These are phyloP conservation scores for Xerus rutilus DNA, from an alignment of 2,797 vertebrate species.

Conservation along the genomic window DNA sequence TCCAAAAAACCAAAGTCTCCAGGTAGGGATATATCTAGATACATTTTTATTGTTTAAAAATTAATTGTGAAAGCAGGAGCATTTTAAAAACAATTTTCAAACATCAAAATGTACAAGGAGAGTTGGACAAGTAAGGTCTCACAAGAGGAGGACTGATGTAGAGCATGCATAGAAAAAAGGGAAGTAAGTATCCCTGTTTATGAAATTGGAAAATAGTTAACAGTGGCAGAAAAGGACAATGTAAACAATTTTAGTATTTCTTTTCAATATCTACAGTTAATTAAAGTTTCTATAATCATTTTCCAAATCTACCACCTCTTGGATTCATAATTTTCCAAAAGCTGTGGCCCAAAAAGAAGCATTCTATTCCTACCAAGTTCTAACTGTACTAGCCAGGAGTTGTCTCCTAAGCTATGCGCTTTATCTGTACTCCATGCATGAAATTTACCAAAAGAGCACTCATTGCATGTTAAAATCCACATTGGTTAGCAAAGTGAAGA, in stretches of 20 bases:
- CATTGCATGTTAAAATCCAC: neutral
- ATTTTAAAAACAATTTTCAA: neutral
- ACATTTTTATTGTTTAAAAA: neutral
- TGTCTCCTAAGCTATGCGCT: neutral
- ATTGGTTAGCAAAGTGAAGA: neutral
- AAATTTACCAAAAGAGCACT: neutral
- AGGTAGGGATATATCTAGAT: neutral
- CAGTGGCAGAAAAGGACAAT: neutral
- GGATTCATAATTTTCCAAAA: neutral
- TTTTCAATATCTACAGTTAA: neutral
- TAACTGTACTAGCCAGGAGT: neutral
- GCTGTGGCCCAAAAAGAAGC: neutral
- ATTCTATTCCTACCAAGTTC: neutral
- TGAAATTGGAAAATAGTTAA: neutral
- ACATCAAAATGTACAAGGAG: neutral
- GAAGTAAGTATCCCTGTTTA: neutral
- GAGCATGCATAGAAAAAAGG: neutral
- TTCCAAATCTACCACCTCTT: neutral
- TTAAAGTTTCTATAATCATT: neutral
- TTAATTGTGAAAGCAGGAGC: neutral
- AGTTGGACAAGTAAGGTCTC: neutral
- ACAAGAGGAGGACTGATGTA: accelerated
- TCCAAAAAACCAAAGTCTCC: neutral
- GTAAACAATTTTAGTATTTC: neutral
- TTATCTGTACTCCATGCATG: neutral